A percentile compares a stretch with the other conserved stretches of the same genome.
Evolutionary conservation across 2,888 invertebrate species (phyloP).

Genomic region (Cerceris rybyensis): DNA sequence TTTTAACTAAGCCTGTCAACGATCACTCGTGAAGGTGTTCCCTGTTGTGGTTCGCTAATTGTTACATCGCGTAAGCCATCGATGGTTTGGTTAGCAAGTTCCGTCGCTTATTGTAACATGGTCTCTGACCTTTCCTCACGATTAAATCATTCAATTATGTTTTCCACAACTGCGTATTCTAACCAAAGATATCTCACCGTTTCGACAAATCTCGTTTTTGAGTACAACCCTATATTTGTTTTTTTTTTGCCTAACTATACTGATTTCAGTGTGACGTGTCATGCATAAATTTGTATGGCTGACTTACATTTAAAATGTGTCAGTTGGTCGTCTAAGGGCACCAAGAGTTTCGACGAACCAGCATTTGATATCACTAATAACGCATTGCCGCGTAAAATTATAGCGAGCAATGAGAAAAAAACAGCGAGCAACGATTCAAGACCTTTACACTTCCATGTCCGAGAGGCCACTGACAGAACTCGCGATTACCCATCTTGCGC

Average conservation of each 20-base stretch:
- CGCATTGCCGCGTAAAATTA: slow-evolving; percentile 27
- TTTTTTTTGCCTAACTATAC: background rate
- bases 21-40: no score
- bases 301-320: background rate
- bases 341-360: background rate
- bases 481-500: slow-evolving; percentile 61
- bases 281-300: background rate
- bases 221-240: no score
- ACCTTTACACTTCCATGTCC: slow-evolving; percentile 68
- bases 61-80: background rate
- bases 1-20: no score
- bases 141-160: background rate
- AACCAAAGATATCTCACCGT: background rate
- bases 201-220: background rate
- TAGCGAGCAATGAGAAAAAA: background rate
- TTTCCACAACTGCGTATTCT: background rate
- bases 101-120: background rate
- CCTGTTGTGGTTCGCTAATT: no score
- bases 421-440: slow-evolving; percentile 26
- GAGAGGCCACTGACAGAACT: slow-evolving; percentile 78
- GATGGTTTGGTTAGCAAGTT: background rate
- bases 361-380: background rate
- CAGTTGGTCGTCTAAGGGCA: background rate
- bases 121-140: slow-evolving; percentile 18
- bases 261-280: background rate